Percentiles rank a stretch among this genome's conserved stretches.
Conservation (phyloP, 2,797 vertebrate species). For the Tokudaia muenninki region DNA sequence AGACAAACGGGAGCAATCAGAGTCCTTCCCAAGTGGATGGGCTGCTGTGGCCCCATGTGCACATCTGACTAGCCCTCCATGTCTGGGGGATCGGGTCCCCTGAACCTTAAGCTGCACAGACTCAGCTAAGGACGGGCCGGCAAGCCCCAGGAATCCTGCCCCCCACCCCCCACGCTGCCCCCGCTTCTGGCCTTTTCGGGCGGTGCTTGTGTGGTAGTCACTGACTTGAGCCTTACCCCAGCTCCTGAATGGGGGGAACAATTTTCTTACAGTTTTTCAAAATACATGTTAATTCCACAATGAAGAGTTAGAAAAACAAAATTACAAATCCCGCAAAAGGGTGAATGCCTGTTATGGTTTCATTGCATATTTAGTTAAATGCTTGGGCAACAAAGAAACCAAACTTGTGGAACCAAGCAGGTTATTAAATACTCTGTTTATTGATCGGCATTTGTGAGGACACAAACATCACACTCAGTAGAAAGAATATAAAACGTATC, state of each 20-base stretch:
- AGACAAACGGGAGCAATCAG: too few species aligned
- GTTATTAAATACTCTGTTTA: constrained; percentile 89
- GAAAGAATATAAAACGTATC: constrained; percentile 91
- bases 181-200: not conserved
- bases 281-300: not conserved
- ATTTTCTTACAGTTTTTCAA: constrained; percentile 11
- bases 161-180: not conserved
- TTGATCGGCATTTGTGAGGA: constrained; percentile 87
- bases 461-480: constrained; percentile 88
- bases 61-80: not conserved
- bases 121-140: not conserved
- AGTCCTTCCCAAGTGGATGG: not conserved
- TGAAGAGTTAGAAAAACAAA: constrained; percentile 14
- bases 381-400: constrained; percentile 29
- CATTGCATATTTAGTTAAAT: not conserved
- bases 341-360: not conserved
- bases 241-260: not conserved
- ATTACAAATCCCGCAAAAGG: not conserved
- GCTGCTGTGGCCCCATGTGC: not conserved
- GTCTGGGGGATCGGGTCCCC: not conserved
- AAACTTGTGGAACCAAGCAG: constrained; percentile 54
- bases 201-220: not conserved
- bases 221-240: not conserved
- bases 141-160: not conserved
- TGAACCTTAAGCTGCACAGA: not conserved